Percentiles rank a stretch among this genome's conserved stretches.
Conservation (phyloP, 2,113 vertebrate species). For the Chaetodon trifascialis region DNA sequence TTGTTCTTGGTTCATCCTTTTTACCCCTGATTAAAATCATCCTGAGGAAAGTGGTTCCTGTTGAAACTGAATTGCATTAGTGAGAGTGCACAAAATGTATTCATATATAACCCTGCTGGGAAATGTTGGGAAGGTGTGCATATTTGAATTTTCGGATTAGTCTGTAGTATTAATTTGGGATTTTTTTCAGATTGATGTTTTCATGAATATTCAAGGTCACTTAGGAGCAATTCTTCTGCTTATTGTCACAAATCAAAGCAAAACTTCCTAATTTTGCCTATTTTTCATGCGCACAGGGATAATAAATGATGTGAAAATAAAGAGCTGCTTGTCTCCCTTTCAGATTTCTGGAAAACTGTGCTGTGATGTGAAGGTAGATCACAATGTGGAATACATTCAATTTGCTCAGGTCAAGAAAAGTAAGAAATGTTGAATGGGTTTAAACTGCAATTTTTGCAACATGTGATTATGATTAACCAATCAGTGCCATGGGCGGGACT, state of each 20-base stretch:
- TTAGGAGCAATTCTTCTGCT: background rate
- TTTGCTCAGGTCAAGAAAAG: background rate
- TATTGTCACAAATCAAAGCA: background rate
- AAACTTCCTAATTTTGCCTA: background rate
- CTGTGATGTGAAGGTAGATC: background rate
- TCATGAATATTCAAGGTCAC: conserved; percentile 15
- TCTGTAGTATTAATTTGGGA: background rate
- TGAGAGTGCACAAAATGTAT: background rate
- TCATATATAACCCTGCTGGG: background rate
- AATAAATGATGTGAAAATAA: background rate
- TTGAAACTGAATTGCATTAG: background rate
- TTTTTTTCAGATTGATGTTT: background rate
- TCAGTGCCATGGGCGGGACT: too few relatives aligned
- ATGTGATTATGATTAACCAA: too few relatives aligned
- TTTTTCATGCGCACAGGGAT: background rate
- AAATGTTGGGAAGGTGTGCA: background rate
- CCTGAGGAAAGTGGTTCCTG: background rate
- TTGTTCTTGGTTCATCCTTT: background rate
- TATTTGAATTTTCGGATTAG: background rate
- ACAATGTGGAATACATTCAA: background rate
- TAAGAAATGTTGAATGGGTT: background rate
- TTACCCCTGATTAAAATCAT: background rate
- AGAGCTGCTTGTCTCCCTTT: background rate
- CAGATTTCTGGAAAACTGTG: background rate
- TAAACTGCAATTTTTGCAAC: too few relatives aligned